Evolutionary conservation across 2,113 vertebrate genomes (phyloP), one percentile per base, ranked within the genome.

Genomic region (Poeciliopsis occidentalis): DNA sequence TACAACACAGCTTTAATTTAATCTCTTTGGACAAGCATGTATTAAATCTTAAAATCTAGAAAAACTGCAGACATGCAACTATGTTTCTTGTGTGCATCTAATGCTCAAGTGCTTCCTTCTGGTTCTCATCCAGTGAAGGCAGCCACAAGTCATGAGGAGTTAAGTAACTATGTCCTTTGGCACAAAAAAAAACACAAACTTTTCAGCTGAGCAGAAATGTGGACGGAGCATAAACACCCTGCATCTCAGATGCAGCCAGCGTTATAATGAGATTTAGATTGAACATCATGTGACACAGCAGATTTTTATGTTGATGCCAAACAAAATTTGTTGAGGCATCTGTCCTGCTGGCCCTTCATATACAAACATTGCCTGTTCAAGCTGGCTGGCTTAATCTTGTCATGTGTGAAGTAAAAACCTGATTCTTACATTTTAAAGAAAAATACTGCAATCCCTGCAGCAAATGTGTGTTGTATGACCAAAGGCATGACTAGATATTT

Each of bases 241-340:
- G 39, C 63, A 29, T 29, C 29, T 79, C 24, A 67, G 39, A 69
- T 67, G 80, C 60, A 72, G 69, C 62, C 71, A 85, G 27, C 54
- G 29, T 32, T 57, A 30, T 70, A 76, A 75, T 32, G 17, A 72
- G 26, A 68, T 31, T 57, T 60, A 71, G 34, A 63, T 10, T 63
- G 41, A 76, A 74, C 27, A 34, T 68, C 70, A 71, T 79, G 24
- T 68, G 17, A 66, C 39, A 73, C 24, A 54, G 29, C 34, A 69
- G 74, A 79, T 81, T 81, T 71, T 78, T 29, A 63, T 29, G 0
- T 61, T 26, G 17, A 44, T 64, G 84, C 85, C 80, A 91, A 71
- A 81, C 47, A 8, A 81, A 77, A 39, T 1, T 64, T 69, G 79
- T 64, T 69, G 64, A 44, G 80, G 60, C 80, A 85, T 83, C 80